A percentile compares a stretch with the other conserved stretches of the same genome.
Conservation (phyloP, 2,797 vertebrate genomes). For the Lithobates sylvaticus region DNA sequence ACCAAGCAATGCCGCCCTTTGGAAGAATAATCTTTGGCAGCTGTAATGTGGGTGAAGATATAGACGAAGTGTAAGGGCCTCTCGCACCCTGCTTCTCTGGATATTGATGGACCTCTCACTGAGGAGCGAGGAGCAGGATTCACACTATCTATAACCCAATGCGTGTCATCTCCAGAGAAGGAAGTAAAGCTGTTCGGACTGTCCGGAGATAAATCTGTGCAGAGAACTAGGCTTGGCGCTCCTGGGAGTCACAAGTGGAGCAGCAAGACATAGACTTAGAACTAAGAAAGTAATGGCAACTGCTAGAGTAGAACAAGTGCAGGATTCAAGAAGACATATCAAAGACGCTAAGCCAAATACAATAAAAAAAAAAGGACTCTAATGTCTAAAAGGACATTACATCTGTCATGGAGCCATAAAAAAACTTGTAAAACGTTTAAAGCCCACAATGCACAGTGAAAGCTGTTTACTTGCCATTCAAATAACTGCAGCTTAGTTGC, state of each 20-base stretch:
- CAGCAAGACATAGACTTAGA: conserved; percentile 16
- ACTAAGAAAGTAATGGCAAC: not conserved
- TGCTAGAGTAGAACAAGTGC: not conserved
- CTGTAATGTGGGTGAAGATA: conserved; percentile 63
- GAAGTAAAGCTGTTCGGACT: conserved; percentile 60
- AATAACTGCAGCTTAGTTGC: not conserved
- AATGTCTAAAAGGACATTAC: not conserved
- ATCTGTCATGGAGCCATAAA: not conserved
- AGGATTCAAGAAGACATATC: not conserved
- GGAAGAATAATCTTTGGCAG: conserved; percentile 63
- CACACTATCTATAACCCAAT: conserved; percentile 61
- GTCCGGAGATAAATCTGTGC: conserved; percentile 60
- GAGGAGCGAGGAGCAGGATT: conserved; percentile 59
- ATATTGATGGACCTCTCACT: conserved; percentile 63
- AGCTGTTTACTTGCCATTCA: not conserved
- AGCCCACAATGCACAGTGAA: not conserved
- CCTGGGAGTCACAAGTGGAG: conserved; percentile 48
- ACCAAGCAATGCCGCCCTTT: conserved; percentile 58
- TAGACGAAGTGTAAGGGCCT: conserved; percentile 68
- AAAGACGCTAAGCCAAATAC: not conserved
- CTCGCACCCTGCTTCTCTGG: conserved; percentile 59
- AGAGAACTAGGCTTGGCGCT: conserved; percentile 42
- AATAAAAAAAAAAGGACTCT: not conserved
- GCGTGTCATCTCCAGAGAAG: conserved; percentile 61
- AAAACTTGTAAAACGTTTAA: not conserved